These are phyloP conservation scores for Andrena cerasifolii DNA, from an alignment of 1,140 invertebrate genomes.

Conservation along the genomic window DNA sequence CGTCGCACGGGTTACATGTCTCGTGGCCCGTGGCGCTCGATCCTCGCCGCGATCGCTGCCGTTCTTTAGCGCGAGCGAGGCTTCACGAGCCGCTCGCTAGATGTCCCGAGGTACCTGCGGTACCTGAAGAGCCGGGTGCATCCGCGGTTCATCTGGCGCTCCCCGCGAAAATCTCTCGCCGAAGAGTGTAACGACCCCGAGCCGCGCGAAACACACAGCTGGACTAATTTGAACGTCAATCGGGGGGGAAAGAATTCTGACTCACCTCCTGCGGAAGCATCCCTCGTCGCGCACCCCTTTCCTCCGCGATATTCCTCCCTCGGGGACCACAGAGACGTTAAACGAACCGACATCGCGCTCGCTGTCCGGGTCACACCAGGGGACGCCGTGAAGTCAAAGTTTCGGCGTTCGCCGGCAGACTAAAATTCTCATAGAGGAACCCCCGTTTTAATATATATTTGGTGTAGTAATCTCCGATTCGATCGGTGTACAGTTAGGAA, in stretches of 20 bases:
- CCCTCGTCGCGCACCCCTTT: too few species aligned
- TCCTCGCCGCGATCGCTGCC: background rate
- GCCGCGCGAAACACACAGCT: too few species aligned
- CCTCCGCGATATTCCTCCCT: too few species aligned
- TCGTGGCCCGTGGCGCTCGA: too few species aligned
- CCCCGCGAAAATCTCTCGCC: background rate
- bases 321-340: too few species aligned
- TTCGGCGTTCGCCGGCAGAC: slow-evolving; percentile 47
- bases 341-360: background rate
- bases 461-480: slow-evolving; percentile 45
- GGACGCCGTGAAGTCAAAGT: background rate
- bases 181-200: too few species aligned
- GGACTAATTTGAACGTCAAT: too few species aligned
- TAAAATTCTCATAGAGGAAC: slow-evolving; percentile 49
- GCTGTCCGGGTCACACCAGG: background rate
- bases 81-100: slow-evolving; percentile 35
- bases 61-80: background rate
- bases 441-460: slow-evolving; percentile 68
- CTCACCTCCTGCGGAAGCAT: background rate
- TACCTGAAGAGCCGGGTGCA: background rate
- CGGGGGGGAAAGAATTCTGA: background rate
- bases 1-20: background rate
- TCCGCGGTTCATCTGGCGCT: background rate
- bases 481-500: slow-evolving; percentile 73
- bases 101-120: slow-evolving; percentile 37